Evolutionary conservation across 2,797 vertebrate species (phyloP), one percentile per base, ranked within the genome.

Genomic region (Neoniphon sammara): DNA sequence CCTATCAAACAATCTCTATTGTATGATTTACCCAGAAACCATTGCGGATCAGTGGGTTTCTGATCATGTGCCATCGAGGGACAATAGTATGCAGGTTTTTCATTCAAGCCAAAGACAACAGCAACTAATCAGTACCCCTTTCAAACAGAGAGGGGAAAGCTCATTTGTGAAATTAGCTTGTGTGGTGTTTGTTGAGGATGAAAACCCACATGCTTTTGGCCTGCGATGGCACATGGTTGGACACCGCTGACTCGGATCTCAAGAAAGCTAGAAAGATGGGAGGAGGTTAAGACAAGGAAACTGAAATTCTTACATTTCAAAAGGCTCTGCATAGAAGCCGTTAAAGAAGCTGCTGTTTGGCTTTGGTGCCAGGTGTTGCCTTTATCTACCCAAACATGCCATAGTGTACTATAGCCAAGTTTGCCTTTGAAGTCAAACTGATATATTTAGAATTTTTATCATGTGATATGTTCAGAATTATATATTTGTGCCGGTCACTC

Each of bases 401-500:
- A 90, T 81, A 87, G 81, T 91, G 87, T 90, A 90, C 87, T 84
- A 87, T 87, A 91, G 91, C 92, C 91, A 90, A 86, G 91, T 89
- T 85, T 88, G 91, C 89, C 91, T 92, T 91, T 89, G 69, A 90
- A 87, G 82, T 90, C 78, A 80, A 85, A 91, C 81, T 80, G 70
- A 90, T 88, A 84, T 88, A 88, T 88, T 87, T 80, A 87, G 77
- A 80, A 66, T 89, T 89, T 90, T 85, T 90, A 84, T 90, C 78
- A 87, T 87, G 81, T 90, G 77, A 89, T 79, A 85, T 91, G 72
- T 91, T 85, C 73, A 89, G 80, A 91, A 81, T 82, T 71, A 87
- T 77, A 87, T 91, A 90, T 81, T 84, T 87, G 92, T 93, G 92
- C 91, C 89, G 92, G 91, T 94, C 92, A 93, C 90, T 92, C 81